A percentile compares a stretch with the other conserved stretches of the same genome.
Conservation (phyloP, 1,140 invertebrate genomes). For the Drosophila arizonae region DNA sequence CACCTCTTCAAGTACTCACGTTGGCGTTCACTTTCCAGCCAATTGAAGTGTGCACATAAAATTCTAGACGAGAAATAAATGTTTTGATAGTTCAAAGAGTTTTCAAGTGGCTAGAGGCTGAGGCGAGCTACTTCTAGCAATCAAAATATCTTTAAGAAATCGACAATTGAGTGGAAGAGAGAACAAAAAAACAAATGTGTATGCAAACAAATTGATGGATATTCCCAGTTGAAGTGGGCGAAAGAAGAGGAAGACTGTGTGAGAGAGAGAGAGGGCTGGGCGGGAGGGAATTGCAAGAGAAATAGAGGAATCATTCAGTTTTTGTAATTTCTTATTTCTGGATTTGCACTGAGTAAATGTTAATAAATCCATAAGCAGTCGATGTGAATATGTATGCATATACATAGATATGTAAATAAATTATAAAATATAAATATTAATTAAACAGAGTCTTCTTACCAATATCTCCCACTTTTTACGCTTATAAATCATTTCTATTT, state of each 20-base stretch:
- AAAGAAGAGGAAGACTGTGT: not conserved
- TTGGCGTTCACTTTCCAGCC: slow-evolving; percentile 32
- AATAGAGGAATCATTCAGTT: not conserved
- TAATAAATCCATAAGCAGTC: too few species aligned
- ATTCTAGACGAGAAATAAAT: slow-evolving; percentile 16
- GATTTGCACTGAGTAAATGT: too few species aligned
- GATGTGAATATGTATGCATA: too few species aligned
- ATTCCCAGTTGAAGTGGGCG: slow-evolving; percentile 5
- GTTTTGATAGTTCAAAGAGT: slow-evolving; percentile 26
- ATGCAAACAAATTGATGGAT: slow-evolving; percentile 11
- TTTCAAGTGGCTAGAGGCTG: slow-evolving; percentile 10
- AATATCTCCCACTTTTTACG: too few species aligned
- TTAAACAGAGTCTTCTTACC: too few species aligned
- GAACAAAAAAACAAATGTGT: not conserved
- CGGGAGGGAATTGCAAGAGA: not conserved
- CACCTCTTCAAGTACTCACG: not conserved
- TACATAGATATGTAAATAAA: too few species aligned
- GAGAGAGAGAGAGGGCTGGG: not conserved
- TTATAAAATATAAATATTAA: too few species aligned
- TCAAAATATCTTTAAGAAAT: slow-evolving; percentile 3
- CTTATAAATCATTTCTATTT: too few species aligned
- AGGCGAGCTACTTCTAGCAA: slow-evolving; percentile 11
- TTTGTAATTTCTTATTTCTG: not conserved
- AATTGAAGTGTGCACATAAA: slow-evolving; percentile 21
- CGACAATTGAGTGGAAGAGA: not conserved